Evolutionary conservation across 2,113 vertebrate genomes (phyloP), one percentile per base, ranked within the genome.

Genomic region (Abramis brama): DNA sequence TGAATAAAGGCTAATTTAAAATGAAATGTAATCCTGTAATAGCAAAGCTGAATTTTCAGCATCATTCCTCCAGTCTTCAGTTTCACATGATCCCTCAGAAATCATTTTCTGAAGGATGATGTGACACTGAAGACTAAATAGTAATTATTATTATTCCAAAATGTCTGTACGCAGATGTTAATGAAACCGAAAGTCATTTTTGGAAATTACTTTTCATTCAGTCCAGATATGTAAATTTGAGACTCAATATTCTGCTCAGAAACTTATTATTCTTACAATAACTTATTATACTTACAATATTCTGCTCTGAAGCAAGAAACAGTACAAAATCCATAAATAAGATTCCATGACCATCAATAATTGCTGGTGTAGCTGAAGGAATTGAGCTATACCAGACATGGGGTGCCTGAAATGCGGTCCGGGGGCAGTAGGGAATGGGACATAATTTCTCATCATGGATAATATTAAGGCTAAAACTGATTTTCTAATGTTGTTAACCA

Each of bases 341-440:
- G 36, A 79, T 43, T 62, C 33, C 5, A 27, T 80, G 39, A 47
- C 39, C 43, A 47, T 80, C 39, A 80, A 64, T 62, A 62, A 64
- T 62, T 62, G 23, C 10, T 59, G 77, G 21, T 43, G 21, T 25
- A 60, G 23, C 23, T 60, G 21, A 62, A n/a, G 39, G 39, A 64
- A 47, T 47, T 47, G 59, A 64, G n/a, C 60, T 57, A 57, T 7
- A 3, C 7, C 6, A 57, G 55, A 57, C 8, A 66, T 64, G 59
- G 21, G 23, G n/a, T 80, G 8, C 4, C 1, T 60, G 33, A 79
- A 78, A 59, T 60, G 11, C 12, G 36, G 11, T 39, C 5, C 11
- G 21, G 36, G 12, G n/a, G 5, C n/a, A 21, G 59, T 25, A 19
- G 15, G 21, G 79, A 47, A 80, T 27, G n/a, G 23, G 59, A 30